Evolutionary conservation across 2,888 invertebrate species (phyloP).

Genomic region (Bellardia pandia): DNA sequence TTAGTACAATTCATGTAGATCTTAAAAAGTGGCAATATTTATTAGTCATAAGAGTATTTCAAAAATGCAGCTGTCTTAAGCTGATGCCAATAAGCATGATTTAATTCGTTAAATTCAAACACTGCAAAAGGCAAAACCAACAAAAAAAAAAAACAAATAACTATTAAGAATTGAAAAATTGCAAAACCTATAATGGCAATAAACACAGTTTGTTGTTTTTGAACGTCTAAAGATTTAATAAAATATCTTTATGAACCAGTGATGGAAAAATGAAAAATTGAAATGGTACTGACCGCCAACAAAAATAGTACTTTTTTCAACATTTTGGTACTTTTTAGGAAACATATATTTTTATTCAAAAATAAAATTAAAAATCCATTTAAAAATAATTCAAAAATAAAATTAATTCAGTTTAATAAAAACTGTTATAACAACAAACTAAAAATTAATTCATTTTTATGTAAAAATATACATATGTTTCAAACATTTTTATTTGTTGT

Average conservation of each 20-base stretch:
- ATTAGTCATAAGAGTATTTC: conserved; percentile 58
- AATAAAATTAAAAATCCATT: no score
- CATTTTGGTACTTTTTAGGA: no score
- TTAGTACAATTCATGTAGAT: not conserved
- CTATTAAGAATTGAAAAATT: conserved; percentile 16
- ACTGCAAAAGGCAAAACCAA: not conserved
- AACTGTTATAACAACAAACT: no score
- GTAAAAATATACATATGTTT: no score
- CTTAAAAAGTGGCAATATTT: conserved; percentile 8
- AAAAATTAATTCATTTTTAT: no score
- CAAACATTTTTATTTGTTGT: no score
- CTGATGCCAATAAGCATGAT: conserved; percentile 34
- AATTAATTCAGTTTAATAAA: no score
- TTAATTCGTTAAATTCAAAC: conserved; percentile 29
- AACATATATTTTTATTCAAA: no score
- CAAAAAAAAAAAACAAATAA: conserved; percentile 14
- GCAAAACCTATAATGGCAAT: not conserved
- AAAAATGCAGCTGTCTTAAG: conserved; percentile 52
- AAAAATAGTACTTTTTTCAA: no score
- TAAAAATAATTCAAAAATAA: no score
- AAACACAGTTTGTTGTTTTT: conserved; percentile 6
- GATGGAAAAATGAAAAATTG: no score
- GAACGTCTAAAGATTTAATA: not conserved
- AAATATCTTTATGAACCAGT: not conserved
- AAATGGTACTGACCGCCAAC: no score